Percentiles rank a stretch among this genome's conserved stretches.
These are phyloP conservation scores for Hylaeus volcanicus DNA, from an alignment of 1,140 invertebrate genomes.

Conservation along the genomic window DNA sequence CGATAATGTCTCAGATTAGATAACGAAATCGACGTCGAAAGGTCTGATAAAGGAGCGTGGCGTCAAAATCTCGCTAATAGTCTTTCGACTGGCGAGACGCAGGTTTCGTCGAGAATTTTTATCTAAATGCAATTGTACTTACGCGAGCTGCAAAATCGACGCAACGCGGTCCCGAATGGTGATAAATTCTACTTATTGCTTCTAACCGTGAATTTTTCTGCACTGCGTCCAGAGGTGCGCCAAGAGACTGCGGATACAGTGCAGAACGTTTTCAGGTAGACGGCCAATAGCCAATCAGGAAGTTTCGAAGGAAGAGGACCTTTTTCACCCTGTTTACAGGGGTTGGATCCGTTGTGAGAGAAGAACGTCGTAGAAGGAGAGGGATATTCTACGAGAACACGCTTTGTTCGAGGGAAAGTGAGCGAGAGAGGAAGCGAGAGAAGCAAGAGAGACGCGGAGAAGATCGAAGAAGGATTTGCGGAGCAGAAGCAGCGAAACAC, in stretches of 20 bases:
- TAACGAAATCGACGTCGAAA: conserved; percentile 21
- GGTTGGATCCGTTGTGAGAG: background rate
- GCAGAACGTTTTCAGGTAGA: conserved; percentile 11
- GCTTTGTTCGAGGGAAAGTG: too few species aligned
- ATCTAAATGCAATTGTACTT: too few species aligned
- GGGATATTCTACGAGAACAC: background rate
- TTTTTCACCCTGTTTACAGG: background rate
- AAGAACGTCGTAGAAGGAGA: background rate
- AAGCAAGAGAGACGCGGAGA: too few species aligned
- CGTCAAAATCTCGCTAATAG: background rate
- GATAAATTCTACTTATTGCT: background rate
- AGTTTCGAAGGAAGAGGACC: too few species aligned
- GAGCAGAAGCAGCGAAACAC: too few species aligned
- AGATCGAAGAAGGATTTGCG: too few species aligned
- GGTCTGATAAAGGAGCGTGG: background rate
- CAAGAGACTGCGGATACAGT: background rate
- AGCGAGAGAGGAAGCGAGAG: too few species aligned
- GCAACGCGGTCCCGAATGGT: too few species aligned
- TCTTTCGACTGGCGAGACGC: too few species aligned
- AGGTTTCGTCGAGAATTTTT: too few species aligned
- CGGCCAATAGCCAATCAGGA: background rate
- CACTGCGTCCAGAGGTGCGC: too few species aligned
- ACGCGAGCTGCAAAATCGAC: background rate
- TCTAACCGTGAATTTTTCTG: background rate
- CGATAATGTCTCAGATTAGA: conserved; percentile 56